Percentiles rank a stretch among this genome's conserved stretches.
phyloP scores from a whole-genome alignment of 2,888 invertebrate species.

The Pachycephus smyrnensis region DNA sequence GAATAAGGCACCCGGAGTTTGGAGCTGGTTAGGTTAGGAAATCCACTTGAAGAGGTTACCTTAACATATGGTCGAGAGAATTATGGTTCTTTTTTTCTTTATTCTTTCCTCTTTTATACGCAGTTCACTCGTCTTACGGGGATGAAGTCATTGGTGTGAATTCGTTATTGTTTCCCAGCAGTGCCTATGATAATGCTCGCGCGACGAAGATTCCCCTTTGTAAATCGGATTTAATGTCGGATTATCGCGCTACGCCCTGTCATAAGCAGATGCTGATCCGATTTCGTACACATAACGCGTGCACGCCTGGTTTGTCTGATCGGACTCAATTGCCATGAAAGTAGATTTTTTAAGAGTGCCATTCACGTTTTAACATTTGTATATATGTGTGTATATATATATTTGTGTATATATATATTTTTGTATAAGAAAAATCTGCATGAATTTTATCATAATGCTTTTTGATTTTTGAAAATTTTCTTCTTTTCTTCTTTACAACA shows the following conservation, averaged over 20 bases:
- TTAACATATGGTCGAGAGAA: constrained; percentile 36
- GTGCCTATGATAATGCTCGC: constrained; percentile 25
- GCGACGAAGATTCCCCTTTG: constrained; percentile 31
- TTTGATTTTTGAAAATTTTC: no score
- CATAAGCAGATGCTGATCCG: constrained; percentile 64
- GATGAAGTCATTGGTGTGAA: background rate
- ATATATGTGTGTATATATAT: background rate
- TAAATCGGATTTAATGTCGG: constrained; percentile 24
- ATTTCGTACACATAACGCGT: constrained; percentile 38
- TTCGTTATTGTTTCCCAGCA: constrained; percentile 32
- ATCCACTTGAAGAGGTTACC: constrained; percentile 38
- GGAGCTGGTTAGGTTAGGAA: constrained; percentile 29
- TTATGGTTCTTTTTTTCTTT: background rate
- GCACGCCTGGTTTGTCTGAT: constrained; percentile 51
- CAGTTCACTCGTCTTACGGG: background rate
- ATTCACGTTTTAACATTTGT: background rate
- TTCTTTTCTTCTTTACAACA: background rate
- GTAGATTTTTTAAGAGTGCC: constrained; percentile 39
- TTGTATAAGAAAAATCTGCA: background rate
- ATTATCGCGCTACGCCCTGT: constrained; percentile 46
- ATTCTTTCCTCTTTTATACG: background rate
- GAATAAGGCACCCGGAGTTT: constrained; percentile 6
- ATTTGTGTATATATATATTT: background rate
- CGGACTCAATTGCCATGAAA: constrained; percentile 63
- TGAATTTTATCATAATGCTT: background rate